A percentile compares a stretch with the other conserved stretches of the same genome.
These are phyloP conservation scores for Kryptopterus vitreolus DNA, from an alignment of 2,797 vertebrate species.

Conservation along the genomic window DNA sequence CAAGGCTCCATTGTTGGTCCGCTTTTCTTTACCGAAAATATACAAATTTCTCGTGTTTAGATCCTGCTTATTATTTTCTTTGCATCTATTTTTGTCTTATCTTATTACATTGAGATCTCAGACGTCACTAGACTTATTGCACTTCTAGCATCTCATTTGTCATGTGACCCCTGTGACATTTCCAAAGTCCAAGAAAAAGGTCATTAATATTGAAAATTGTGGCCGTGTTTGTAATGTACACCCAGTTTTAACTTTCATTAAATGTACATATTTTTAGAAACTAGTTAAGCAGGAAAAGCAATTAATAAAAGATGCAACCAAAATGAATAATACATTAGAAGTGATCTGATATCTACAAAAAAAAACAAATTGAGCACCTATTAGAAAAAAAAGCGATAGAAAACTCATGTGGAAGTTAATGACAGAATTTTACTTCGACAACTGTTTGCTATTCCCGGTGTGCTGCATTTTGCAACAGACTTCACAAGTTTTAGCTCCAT, in stretches of 20 bases:
- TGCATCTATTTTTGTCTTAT: conserved; percentile 7
- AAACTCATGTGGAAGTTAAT: background rate
- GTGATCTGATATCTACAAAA: too few relatives aligned
- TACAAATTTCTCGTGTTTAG: background rate
- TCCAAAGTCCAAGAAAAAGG: background rate
- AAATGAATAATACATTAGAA: background rate
- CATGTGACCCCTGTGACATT: conserved; percentile 14
- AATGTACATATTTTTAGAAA: background rate
- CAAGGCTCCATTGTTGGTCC: background rate
- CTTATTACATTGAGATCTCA: background rate
- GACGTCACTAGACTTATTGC: conserved; percentile 4
- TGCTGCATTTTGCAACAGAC: conserved; percentile 31
- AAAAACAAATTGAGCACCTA: too few relatives aligned
- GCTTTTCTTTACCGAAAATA: background rate
- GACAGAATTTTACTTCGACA: background rate
- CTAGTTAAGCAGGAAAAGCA: background rate
- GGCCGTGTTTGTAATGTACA: background rate
- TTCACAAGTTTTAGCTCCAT: conserved; percentile 37
- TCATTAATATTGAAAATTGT: conserved; percentile 20
- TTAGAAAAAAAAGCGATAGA: background rate
- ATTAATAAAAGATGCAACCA: background rate
- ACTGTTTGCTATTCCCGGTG: background rate
- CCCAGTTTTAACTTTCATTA: background rate
- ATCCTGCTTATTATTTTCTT: background rate
- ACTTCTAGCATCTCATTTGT: background rate